A percentile compares a stretch with the other conserved stretches of the same genome.
phyloP scores from a whole-genome alignment of 2,113 vertebrate species.

The Psammodynastes pulverulentus region DNA sequence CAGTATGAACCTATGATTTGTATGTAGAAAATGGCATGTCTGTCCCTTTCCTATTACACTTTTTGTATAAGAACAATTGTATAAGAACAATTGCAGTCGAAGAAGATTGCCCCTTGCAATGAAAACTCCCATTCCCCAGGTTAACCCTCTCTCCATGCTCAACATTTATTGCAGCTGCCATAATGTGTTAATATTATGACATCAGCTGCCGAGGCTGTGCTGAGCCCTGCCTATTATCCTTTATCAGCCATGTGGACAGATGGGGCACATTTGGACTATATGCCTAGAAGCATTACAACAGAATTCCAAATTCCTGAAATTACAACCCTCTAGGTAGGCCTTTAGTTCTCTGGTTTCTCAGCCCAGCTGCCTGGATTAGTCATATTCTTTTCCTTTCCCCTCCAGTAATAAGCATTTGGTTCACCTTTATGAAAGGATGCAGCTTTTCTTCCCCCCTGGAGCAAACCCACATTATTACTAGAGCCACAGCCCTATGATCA shows the following conservation, averaged over 20 bases:
- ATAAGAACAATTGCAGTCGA: not conserved
- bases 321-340: not conserved
- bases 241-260: conserved; percentile 7
- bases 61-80: not conserved
- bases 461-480: conserved; percentile 58
- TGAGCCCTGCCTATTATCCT: not conserved
- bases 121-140: not conserved
- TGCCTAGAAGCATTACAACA: not conserved
- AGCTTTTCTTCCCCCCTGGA: conserved; percentile 40
- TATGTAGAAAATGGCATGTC: not conserved
- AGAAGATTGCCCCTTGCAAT: not conserved
- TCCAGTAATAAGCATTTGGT: conserved; percentile 27
- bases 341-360: not conserved
- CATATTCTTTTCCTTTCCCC: conserved; percentile 1
- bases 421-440: conserved; percentile 51
- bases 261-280: not conserved
- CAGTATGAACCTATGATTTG: not conserved
- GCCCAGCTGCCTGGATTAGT: not conserved
- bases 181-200: not conserved
- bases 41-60: not conserved
- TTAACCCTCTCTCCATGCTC: not conserved
- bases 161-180: not conserved
- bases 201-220: not conserved
- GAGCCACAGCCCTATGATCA: conserved; percentile 61
- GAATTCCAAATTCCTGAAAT: not conserved